These are phyloP conservation scores for Acromyrmex charruanus DNA, from an alignment of 1,140 invertebrate genomes.

Conservation along the genomic window DNA sequence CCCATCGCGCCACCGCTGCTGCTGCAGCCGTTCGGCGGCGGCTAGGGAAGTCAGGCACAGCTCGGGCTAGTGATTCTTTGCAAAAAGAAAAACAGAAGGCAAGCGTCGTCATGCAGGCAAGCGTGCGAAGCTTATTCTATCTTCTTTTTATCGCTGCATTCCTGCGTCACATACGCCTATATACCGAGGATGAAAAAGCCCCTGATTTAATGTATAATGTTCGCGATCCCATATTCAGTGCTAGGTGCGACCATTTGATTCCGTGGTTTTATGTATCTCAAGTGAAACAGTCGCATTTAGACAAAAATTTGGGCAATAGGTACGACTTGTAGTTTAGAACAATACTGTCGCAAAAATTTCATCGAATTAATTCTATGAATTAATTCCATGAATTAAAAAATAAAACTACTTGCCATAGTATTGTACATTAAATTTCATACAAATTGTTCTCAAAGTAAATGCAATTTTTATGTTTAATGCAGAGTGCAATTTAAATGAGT, in stretches of 20 bases:
- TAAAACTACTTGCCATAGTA: not conserved
- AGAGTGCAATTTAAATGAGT: slow-evolving; percentile 41
- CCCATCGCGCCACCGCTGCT: slow-evolving; percentile 51
- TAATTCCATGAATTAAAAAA: no score
- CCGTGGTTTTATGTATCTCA: not conserved
- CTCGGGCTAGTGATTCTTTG: slow-evolving; percentile 85
- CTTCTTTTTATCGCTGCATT: slow-evolving; percentile 19
- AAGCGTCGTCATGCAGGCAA: slow-evolving; percentile 85
- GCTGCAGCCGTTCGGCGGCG: slow-evolving; percentile 78
- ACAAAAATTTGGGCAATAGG: not conserved
- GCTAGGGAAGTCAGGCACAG: slow-evolving; percentile 85
- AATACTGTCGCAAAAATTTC: not conserved
- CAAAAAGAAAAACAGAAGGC: slow-evolving; percentile 84
- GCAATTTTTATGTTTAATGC: slow-evolving; percentile 24
- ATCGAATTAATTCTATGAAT: not conserved
- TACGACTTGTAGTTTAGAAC: not conserved
- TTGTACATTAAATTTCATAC: slow-evolving; percentile 3
- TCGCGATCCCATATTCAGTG: not conserved
- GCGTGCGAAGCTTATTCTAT: slow-evolving; percentile 85
- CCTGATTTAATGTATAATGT: slow-evolving; percentile 4
- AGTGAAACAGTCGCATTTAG: not conserved
- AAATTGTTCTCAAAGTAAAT: slow-evolving; percentile 4
- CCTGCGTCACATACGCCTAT: not conserved
- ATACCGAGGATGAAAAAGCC: not conserved
- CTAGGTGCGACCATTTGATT: not conserved